Evolutionary conservation across 2,888 invertebrate genomes (phyloP).

Genomic region (Sinopyrophorus schimmeli): DNA sequence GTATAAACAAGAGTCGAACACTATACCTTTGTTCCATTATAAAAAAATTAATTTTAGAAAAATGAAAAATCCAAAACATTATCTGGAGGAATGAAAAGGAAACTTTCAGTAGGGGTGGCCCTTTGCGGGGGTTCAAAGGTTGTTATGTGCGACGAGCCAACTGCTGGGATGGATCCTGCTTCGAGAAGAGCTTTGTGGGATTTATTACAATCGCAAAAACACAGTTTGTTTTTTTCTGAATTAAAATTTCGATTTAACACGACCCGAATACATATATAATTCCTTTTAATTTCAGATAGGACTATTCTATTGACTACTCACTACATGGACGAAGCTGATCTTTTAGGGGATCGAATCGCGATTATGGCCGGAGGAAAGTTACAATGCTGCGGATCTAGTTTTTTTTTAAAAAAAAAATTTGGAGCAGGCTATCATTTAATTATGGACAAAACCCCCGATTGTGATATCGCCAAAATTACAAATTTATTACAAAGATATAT

Average conservation of each 20-base stretch:
- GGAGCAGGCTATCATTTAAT: slow-evolving; percentile 84
- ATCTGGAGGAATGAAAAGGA: slow-evolving; percentile 81
- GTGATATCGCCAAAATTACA: slow-evolving; percentile 60
- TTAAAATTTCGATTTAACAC: slow-evolving; percentile 35
- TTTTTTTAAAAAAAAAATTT: slow-evolving; percentile 80
- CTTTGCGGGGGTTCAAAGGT: slow-evolving; percentile 60
- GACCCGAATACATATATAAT: not conserved
- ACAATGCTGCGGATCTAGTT: slow-evolving; percentile 80
- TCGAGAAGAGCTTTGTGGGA: slow-evolving; percentile 76
- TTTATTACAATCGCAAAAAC: slow-evolving; percentile 71
- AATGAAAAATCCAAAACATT: slow-evolving; percentile 62
- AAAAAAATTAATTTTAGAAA: too few relatives aligned
- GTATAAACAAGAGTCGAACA: slow-evolving; percentile 49
- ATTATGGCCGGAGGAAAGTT: slow-evolving; percentile 83
- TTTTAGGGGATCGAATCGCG: slow-evolving; percentile 83
- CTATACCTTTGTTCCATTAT: slow-evolving; percentile 67
- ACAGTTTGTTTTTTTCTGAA: slow-evolving; percentile 26
- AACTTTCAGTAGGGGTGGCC: slow-evolving; percentile 75
- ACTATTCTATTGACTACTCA: slow-evolving; percentile 84
- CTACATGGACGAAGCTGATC: slow-evolving; percentile 91
- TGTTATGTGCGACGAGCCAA: slow-evolving; percentile 11
- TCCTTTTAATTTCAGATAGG: slow-evolving; percentile 57
- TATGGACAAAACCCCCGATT: slow-evolving; percentile 63
- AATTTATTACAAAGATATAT: slow-evolving; percentile 65
- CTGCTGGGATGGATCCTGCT: slow-evolving; percentile 11